phyloP scores from a whole-genome alignment of 1,140 invertebrate genomes.

The Eupristina koningsbergeri region DNA sequence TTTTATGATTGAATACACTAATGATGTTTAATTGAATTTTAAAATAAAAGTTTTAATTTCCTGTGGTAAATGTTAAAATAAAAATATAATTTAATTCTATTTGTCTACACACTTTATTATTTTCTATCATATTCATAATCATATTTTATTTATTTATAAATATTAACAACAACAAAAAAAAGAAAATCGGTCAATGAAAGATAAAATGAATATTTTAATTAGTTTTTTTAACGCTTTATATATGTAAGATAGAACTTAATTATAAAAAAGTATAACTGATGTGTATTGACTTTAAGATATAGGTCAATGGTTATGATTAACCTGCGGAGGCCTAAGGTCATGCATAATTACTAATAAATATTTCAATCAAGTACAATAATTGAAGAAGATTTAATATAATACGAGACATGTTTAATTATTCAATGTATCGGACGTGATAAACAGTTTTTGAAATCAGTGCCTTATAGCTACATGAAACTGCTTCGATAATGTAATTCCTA shows the following conservation, averaged over 20 bases:
- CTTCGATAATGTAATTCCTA: constrained; percentile 9
- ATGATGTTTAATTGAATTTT: no score
- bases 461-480: constrained; percentile 1
- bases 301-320: constrained; percentile 18
- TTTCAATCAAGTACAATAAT: no score
- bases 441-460: constrained; percentile 31
- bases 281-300: not conserved
- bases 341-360: not conserved
- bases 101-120: not conserved
- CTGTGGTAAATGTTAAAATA: not conserved
- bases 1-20: not conserved
- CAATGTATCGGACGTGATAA: constrained; percentile 35
- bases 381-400: no score
- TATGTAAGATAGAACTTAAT: not conserved
- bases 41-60: no score
- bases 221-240: no score
- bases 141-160: not conserved
- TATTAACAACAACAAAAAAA: no score
- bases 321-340: not conserved
- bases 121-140: not conserved
- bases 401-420: constrained; percentile 53
- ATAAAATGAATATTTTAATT: no score
- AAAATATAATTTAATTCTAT: not conserved
- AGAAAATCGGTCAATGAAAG: no score
- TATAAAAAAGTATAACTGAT: not conserved